These are phyloP conservation scores for Sceloporus undulatus DNA, from an alignment of 2,113 vertebrate genomes.

Conservation along the genomic window DNA sequence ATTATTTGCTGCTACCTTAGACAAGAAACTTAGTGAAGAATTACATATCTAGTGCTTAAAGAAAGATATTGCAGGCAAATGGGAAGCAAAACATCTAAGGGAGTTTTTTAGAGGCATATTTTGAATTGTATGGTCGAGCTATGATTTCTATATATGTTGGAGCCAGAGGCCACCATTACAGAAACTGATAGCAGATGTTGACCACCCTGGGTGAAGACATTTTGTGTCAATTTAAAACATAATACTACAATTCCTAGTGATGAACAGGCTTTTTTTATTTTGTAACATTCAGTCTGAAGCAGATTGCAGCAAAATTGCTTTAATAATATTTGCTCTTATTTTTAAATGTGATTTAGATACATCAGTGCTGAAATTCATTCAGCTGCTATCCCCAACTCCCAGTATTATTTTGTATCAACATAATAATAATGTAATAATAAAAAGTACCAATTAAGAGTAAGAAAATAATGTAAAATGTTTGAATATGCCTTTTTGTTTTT, in stretches of 20 bases:
- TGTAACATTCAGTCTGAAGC: neutral
- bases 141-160: neutral
- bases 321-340: conserved; percentile 34
- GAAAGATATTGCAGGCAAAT: neutral
- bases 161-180: conserved; percentile 21
- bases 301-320: conserved; percentile 15
- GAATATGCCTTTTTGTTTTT: neutral
- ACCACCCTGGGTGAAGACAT: neutral
- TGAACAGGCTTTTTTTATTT: neutral
- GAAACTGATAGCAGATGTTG: conserved; percentile 15
- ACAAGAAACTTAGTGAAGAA: too few relatives aligned
- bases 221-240: conserved; percentile 17
- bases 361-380: conserved; percentile 33
- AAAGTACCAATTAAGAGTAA: conserved; percentile 20
- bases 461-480: conserved; percentile 2
- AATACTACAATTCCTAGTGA: conserved; percentile 10
- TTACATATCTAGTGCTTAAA: neutral
- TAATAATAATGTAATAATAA: conserved; percentile 7
- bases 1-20: too few relatives aligned
- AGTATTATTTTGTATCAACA: conserved; percentile 26
- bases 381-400: neutral
- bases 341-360: conserved; percentile 37
- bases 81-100: neutral
- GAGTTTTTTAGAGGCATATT: neutral
- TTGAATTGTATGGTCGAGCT: neutral